Percentiles rank a stretch among this genome's conserved stretches.
phyloP scores from a whole-genome alignment of 2,888 invertebrate genomes.

The Calameuta idolon region DNA sequence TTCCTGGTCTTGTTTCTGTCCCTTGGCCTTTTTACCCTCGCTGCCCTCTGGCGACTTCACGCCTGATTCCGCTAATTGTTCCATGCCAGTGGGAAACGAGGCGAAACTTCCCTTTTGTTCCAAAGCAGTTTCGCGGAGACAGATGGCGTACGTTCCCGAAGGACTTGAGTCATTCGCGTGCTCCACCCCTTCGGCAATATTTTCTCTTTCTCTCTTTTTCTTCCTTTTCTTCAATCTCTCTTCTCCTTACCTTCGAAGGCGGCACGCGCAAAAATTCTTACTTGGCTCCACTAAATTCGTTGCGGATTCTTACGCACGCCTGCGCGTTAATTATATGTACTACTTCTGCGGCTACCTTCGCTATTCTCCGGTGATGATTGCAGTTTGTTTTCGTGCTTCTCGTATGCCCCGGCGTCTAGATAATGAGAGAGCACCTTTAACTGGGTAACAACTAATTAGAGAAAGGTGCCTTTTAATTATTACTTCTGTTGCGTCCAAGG shows the following conservation, averaged over 20 bases:
- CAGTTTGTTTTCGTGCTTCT: not conserved
- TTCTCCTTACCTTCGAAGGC: not conserved
- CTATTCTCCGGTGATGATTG: not conserved
- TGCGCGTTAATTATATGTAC: not conserved
- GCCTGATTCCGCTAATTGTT: slow-evolving; percentile 52
- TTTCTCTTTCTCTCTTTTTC: slow-evolving; percentile 14
- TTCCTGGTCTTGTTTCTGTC: slow-evolving; percentile 17
- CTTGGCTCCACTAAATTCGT: slow-evolving; percentile 33
- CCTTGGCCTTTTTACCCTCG: slow-evolving; percentile 2
- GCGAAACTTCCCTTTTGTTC: not conserved
- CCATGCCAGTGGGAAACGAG: slow-evolving; percentile 9
- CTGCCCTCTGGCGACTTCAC: slow-evolving; percentile 45
- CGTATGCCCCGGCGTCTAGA: slow-evolving; percentile 16
- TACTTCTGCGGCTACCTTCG: not conserved
- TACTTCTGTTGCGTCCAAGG: slow-evolving; percentile 17
- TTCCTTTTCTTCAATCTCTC: not conserved
- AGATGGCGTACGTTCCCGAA: slow-evolving; percentile 36
- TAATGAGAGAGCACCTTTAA: slow-evolving; percentile 26
- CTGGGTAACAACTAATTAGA: slow-evolving; percentile 51
- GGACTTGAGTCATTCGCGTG: slow-evolving; percentile 22
- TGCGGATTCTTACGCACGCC: not conserved
- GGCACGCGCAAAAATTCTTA: slow-evolving; percentile 22
- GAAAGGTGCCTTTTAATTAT: slow-evolving; percentile 42
- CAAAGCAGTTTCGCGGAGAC: slow-evolving; percentile 30
- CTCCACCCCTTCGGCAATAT: slow-evolving; percentile 37